Evolutionary conservation across 2,888 invertebrate genomes (phyloP), one percentile per base, ranked within the genome.

Genomic region (Chalcosyrphus nemorum): DNA sequence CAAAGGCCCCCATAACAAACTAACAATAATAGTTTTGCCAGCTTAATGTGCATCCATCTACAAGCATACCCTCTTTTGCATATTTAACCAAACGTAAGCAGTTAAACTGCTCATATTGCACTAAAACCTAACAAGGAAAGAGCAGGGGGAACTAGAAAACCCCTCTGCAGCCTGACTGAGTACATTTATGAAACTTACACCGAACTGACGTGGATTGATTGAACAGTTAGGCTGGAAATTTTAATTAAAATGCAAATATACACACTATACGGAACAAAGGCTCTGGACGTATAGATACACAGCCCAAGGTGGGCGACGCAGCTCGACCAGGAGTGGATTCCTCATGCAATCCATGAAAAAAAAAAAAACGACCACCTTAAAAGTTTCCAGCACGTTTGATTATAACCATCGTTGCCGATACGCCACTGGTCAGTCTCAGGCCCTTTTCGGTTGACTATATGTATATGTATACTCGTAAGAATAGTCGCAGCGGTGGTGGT

Each of bases 221-320:
- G 78, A 74, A 84, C 82, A 84, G 78, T 87, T 87, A 86, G 74
- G 84, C 84, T 80, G 76, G 76, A 86, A 82, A 87, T 86, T 87
- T 87, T 88, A 88, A 88, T 88, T 88, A 87, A 88, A 88, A 88
- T 88, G 87, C 87, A 87, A 86, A 86, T 86, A 78, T 63, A 63
- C 78, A 74, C 72, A 65, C 66, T 45, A n/a, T n/a, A 59, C 29
- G 43, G 45, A 76, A 81, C 81, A 76, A 81, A 81, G 71, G 59
- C 35, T 38, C 59, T n/a, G n/a, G 9, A 57, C n/a, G n/a, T n/a
- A n/a, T 59, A 57, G 70, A 71, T 59, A 57, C 41, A 63, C 72
- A 27, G 29, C 15, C 52, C 29, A 2, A 32, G 21, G 50, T 52
- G 38, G 24, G 41, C 38, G 35, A n/a, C 29, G 65, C 15, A 19